Base-by-base conservation (phyloP, 2,797 vertebrate genomes). In the Synanceia verrucosa region DNA sequence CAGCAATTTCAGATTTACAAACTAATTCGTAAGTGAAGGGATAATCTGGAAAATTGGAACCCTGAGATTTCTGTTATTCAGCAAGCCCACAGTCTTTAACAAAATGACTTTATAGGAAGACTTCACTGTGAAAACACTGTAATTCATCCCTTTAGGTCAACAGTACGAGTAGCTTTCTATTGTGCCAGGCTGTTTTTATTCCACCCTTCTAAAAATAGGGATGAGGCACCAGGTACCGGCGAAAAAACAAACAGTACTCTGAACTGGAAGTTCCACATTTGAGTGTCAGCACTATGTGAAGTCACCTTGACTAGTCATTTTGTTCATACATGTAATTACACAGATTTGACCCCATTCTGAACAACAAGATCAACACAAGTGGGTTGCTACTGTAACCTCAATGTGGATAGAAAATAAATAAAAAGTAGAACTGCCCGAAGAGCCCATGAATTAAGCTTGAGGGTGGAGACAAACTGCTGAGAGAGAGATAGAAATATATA, bases 21-120 rank as follows among this genome's bases (percentile, higher is more conserved):
- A 76, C 33, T 62, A 46, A 71, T 65, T 79, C 39, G 34, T 66
- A 82, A 64, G 36, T 28, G 46, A 79, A 64, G 58, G 55, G 31
- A 70, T 58, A 72, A 64, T 74, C 58, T 70, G 72, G 69, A 69
- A 82, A 67, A 83, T 46, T 79, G 69, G 68, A 91, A 91, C 91
- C 93, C 93, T 93, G 93, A 94, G 93, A 92, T 85, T 87, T 88
- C 28, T 5, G 55, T 78, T 77, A 52, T 73, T 86, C 53, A 63
- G 63, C 73, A 67, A 87, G 61, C 47, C 43, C 23, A 39, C 21
- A 34, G 60, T 65, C 51, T 67, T 78, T n/a, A 53, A 21, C 55
- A 66, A 56, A 78, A 52, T 46, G 19, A 79, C 75, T 70, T 48
- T 72, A 48, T 6, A 44, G 59, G 66, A 73, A 59, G 33, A 83